Evolutionary conservation across 2,113 vertebrate species (phyloP), one percentile per base, ranked within the genome.

Genomic region (Alosa alosa): DNA sequence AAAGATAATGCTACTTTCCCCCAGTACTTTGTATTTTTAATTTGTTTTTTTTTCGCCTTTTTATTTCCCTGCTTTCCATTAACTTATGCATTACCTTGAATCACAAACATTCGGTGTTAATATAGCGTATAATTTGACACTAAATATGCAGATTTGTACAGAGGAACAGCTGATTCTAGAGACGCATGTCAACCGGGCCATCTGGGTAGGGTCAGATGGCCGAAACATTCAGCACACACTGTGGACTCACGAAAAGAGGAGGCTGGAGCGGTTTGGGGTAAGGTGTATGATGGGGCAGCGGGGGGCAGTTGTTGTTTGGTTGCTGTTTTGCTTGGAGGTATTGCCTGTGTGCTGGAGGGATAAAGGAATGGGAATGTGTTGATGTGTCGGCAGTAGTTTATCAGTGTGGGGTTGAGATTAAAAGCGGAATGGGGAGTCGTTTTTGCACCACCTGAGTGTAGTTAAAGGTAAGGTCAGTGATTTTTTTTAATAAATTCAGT

Each of bases 21-120:
- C 36, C 41, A 17, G 83, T 83, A 87, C 55, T 84, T 87, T 85
- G 39, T 68, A 83, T 64, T 78, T 82, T 10, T 78, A 78, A 78
- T 82, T 17, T 85, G 11, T 55, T 17, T n/a, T n/a, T n/a, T n/a
- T n/a, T n/a, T n/a, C n/a, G n/a, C n/a, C n/a, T n/a, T n/a, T n/a
- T n/a, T n/a, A n/a, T 81, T 88, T 47, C 64, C 78, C 50, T 82
- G 20, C 25, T n/a, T 84, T 82, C 82, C n/a, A 49, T 86, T 86
- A 82, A 90, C 85, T 88, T 88, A 89, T 85, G 86, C 60, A 88
- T 89, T 89, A 89, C 89, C 86, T 90, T 90, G 88, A 91, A 89
- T 87, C 88, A 87, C 85, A 89, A 91, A 86, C 82, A 86, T 82
- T 84, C 75, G 4, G 75, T 78, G 82, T 82, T 90, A 89, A 88